Percentiles rank a stretch among this genome's conserved stretches.
These are phyloP conservation scores for Corythucha ciliata DNA, from an alignment of 2,888 invertebrate genomes.

Conservation along the genomic window DNA sequence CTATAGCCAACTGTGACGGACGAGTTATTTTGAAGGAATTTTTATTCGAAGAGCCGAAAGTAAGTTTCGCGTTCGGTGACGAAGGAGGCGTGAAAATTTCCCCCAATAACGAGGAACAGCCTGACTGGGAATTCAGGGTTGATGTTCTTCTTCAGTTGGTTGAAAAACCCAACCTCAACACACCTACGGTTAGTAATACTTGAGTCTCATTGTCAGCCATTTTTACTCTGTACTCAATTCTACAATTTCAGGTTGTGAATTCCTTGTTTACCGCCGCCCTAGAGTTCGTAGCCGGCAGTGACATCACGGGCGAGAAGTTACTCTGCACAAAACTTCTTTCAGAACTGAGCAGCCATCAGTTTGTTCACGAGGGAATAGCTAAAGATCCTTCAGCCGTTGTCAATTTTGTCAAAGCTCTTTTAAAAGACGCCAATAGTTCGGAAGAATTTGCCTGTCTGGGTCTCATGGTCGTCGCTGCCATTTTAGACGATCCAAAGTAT, in stretches of 20 bases:
- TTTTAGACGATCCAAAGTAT: conserved; percentile 35
- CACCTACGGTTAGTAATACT: no score
- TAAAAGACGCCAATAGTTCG: conserved; percentile 34
- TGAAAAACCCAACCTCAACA: conserved; percentile 4
- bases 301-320: conserved; percentile 38
- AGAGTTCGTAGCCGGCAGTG: neutral
- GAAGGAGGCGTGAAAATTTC: conserved; percentile 42
- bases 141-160: no score
- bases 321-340: conserved; percentile 40
- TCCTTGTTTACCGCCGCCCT: no score
- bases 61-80: conserved; percentile 40
- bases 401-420: conserved; percentile 40
- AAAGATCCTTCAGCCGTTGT: conserved; percentile 41
- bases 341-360: conserved; percentile 39
- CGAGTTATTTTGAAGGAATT: conserved; percentile 39
- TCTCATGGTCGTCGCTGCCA: conserved; percentile 42
- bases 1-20: conserved; percentile 33
- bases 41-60: conserved; percentile 39
- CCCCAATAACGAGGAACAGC: no score
- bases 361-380: conserved; percentile 40
- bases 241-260: no score
- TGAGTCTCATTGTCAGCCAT: no score
- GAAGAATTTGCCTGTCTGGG: conserved; percentile 40
- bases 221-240: no score
- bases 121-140: no score